A percentile compares a stretch with the other conserved stretches of the same genome.
Conservation (phyloP, 2,797 vertebrate genomes). For the Apodemus agrarius region DNA sequence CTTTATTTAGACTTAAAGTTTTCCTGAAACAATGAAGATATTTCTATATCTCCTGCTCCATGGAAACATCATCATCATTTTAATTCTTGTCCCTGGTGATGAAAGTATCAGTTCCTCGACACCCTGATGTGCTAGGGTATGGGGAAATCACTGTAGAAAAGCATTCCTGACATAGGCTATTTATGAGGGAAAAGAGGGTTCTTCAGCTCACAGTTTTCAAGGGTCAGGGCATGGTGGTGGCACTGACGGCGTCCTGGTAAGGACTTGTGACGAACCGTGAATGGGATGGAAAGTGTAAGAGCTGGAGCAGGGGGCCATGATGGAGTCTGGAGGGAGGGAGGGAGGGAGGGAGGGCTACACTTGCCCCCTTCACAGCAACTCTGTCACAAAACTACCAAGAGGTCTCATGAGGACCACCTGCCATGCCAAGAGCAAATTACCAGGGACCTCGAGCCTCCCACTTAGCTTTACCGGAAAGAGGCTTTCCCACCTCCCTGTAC, state of each 20-base stretch:
- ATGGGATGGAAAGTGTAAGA: neutral
- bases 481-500: no score
- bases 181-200: neutral
- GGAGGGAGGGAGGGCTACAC: neutral
- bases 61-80: neutral
- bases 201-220: neutral
- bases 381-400: no score
- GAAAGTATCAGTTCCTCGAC: neutral
- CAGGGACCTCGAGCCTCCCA: fast-evolving
- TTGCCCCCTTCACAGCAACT: neutral
- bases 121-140: neutral
- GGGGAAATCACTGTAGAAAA: neutral
- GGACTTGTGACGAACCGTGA: neutral
- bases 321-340: neutral
- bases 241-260: neutral
- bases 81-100: neutral
- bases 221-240: neutral
- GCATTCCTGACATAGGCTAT: neutral
- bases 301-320: neutral
- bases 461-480: neutral
- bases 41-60: neutral
- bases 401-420: neutral
- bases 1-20: neutral
- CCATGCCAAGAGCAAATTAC: neutral
- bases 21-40: constrained; percentile 19